Evolutionary conservation across 2,113 vertebrate genomes (phyloP).

Genomic region (Chrysochloris asiatica): DNA sequence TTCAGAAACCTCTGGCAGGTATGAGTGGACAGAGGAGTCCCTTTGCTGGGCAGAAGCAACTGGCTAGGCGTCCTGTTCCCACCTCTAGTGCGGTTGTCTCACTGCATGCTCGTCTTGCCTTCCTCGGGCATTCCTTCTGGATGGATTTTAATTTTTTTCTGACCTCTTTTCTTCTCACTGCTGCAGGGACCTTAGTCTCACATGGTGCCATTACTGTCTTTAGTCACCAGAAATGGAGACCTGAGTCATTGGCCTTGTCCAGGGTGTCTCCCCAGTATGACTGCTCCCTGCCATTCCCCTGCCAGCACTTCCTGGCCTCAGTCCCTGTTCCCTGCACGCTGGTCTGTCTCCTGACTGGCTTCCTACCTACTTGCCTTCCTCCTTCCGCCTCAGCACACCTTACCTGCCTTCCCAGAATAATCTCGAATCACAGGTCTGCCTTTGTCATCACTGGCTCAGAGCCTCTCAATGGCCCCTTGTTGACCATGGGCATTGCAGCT

Average conservation of each 20-base stretch:
- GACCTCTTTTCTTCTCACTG: too few relatives aligned
- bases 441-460: neutral
- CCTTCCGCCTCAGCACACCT: neutral
- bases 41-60: neutral
- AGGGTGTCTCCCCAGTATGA: neutral
- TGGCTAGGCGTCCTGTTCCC: too few relatives aligned
- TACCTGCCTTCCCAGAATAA: neutral
- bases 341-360: neutral
- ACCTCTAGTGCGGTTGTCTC: neutral
- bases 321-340: neutral
- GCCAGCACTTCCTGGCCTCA: neutral
- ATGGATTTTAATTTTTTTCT: accelerated
- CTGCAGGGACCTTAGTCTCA: neutral
- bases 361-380: neutral
- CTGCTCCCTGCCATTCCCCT: accelerated
- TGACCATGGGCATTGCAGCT: accelerated
- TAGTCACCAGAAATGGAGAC: neutral
- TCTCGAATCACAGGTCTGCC: neutral
- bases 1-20: neutral
- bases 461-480: neutral
- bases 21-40: too few relatives aligned
- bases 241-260: neutral
- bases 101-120: too few relatives aligned
- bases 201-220: neutral
- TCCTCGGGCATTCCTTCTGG: accelerated